A percentile compares a stretch with the other conserved stretches of the same genome.
These are phyloP conservation scores for Hydractinia echinata DNA, from an alignment of 30 jellyfish, hydroid and myxozoan species.

Conservation along the genomic window DNA sequence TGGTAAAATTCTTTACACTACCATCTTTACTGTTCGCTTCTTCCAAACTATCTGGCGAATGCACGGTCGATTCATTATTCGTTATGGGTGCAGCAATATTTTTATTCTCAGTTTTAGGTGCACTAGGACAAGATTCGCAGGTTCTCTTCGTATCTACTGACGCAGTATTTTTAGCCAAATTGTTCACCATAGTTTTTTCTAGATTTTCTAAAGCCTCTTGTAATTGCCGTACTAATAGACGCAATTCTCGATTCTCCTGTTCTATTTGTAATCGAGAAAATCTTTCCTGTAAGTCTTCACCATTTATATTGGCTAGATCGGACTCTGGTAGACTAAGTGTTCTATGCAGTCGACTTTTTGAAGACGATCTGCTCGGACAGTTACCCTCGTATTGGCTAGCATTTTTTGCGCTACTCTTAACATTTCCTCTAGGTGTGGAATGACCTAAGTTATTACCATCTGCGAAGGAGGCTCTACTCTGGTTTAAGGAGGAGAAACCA, in stretches of 20 bases:
- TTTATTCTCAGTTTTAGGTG: slow-evolving; percentile 30
- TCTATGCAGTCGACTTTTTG: slow-evolving; percentile 71
- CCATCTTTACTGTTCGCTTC: slow-evolving; percentile 18
- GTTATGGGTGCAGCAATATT: slow-evolving; percentile 14
- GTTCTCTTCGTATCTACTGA: slow-evolving; percentile 32
- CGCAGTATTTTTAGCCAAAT: slow-evolving; percentile 34
- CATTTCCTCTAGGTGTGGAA: slow-evolving; percentile 73
- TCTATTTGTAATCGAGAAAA: slow-evolving; percentile 89
- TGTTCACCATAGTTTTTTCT: slow-evolving; percentile 65
- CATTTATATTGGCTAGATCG: slow-evolving; percentile 77
- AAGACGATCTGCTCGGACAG: slow-evolving; percentile 41
- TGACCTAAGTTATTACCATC: slow-evolving; percentile 44
- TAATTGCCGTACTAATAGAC: slow-evolving; percentile 56
- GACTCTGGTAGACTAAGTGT: slow-evolving; percentile 95
- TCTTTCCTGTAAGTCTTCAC: slow-evolving; percentile 84
- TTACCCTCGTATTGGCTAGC: slow-evolving; percentile 56
- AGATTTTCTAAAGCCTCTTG: slow-evolving; percentile 91
- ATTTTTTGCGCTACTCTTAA: slow-evolving; percentile 33
- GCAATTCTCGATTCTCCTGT: slow-evolving; percentile 88
- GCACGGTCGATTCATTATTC: slow-evolving; percentile 3
- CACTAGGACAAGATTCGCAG: slow-evolving; percentile 52
- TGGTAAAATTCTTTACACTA: slow-evolving; percentile 6
- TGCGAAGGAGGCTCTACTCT: slow-evolving; percentile 53
- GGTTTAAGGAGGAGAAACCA: slow-evolving; percentile 64
- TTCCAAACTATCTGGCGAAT: slow-evolving; percentile 35